Base-by-base conservation (phyloP, 1,140 invertebrate genomes). In the Caenorhabditis latens region DNA sequence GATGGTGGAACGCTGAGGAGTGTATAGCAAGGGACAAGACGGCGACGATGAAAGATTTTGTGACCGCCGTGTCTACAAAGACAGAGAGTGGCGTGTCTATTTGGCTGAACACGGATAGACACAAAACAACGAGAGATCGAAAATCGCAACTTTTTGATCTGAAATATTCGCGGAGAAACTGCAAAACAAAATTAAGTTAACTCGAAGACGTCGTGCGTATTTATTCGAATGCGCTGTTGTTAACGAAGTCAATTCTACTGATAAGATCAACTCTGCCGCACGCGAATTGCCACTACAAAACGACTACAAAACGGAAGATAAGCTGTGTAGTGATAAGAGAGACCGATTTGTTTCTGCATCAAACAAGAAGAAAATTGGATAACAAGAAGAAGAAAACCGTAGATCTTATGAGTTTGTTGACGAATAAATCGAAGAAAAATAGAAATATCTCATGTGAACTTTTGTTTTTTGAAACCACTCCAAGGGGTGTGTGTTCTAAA, bases 131-230 rank as follows among this genome's bases (percentile, higher is more conserved):
- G 7, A 24, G 71, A 48, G 71, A 79, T 79, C 46, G 71, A 50
- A 79, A 79, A 79, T 79, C 46, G 71, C 71, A 79, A 79, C 46
- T 79, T 79, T 79, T 71, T 43, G 65, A 79, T 50, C 71, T n/a
- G 40, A 79, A 79, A 19, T 50, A n/a, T 79, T 48, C 14, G 43
- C 13, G 55, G 6, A 19, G 19, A 32, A 32, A 32, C 32, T 32
- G 32, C 32, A 32, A 32, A 32, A 58, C 19, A n/a, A 14, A 58
- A 58, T 58, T 9, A 9, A 53, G 50, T 16, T 16, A 53, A 13
- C 50, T 58, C 19, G 55, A 58, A 58, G 55, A 58, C 19, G 61
- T 24, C 21, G 61, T 32, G 57, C 57, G 16, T 8, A n/a, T 24
- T 19, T 63, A 32, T 32, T 32, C 32, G 32, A 32, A 32, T 63